Base-by-base conservation (phyloP, 1,140 invertebrate genomes). In the Drosophila athabasca region DNA sequence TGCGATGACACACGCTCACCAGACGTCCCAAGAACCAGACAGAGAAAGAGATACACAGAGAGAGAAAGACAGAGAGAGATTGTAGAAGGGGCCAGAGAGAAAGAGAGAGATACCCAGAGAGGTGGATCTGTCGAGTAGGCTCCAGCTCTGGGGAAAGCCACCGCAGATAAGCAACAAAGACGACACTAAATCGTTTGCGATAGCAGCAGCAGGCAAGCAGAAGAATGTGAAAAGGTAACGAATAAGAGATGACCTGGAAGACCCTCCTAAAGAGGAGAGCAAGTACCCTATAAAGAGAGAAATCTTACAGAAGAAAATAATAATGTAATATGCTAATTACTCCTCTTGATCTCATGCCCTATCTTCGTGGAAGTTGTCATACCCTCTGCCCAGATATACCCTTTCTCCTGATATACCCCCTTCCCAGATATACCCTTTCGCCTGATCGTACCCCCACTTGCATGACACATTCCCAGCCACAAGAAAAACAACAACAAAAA, bases 131-230 rank as follows among this genome's bases (percentile, higher is more conserved):
- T n/a, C 26, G 45, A 39, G 64, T 9, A 31, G 7, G 9, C 31
- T 5, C 24, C 45, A 58, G 65, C 44, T 58, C 64, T 58, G 67
- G 60, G 59, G 61, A 62, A 87, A 88, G 75, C 82, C 51, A 69
- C 52, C 75, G 58, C 79, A 88, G 82, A 88, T 88, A 88, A 88
- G 82, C 83, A 65, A 58, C 64, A 70, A 81, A 85, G 82, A 81
- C 74, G 78, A 87, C 79, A 88, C 79, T 87, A 79, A 87, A 87
- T 87, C 79, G 83, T 66, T 59, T 64, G 79, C 50, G 83, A 87
- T 87, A 83, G 74, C 65, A 75, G 62, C 41, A 55, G 50, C 22
- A 49, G 41, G 22, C 53, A 35, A 22, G 19, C 29, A 29, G 69
- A 46, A 61, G 41, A 19, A 49, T 35, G 6, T 44, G 43, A 60